Conservation (phyloP, 2,888 invertebrate species). For the Leucophora obtusa region DNA sequence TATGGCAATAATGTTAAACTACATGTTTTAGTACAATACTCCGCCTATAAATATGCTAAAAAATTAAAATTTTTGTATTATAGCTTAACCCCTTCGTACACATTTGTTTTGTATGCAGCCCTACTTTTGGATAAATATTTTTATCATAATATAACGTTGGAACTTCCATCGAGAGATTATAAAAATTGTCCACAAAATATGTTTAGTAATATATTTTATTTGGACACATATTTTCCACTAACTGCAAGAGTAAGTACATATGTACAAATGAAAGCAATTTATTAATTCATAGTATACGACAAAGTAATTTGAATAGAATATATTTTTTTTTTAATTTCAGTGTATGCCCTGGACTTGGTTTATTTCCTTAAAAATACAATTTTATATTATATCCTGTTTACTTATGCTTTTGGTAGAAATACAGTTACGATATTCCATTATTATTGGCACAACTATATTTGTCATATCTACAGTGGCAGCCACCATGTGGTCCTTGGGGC, state of each 20-base stretch:
- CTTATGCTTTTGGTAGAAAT: constrained; percentile 82
- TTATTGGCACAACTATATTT: constrained; percentile 76
- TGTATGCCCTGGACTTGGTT: constrained; percentile 92
- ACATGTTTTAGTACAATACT: neutral
- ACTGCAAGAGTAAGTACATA: constrained; percentile 80
- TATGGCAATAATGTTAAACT: neutral
- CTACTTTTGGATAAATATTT: constrained; percentile 80
- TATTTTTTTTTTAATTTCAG: constrained; percentile 76
- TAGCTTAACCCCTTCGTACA: constrained; percentile 83
- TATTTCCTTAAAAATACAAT: constrained; percentile 86
- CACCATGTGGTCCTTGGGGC: constrained; percentile 71
- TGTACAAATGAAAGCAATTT: no score
- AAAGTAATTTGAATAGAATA: no score
- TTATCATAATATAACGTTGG: constrained; percentile 78
- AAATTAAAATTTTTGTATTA: constrained; percentile 25
- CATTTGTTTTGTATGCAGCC: constrained; percentile 80
- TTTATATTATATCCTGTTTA: constrained; percentile 85
- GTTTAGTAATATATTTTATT: constrained; percentile 83
- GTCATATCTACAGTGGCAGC: constrained; percentile 80
- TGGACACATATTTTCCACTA: constrained; percentile 82
- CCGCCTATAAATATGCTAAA: constrained; percentile 15
- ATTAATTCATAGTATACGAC: no score
- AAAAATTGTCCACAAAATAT: constrained; percentile 81
- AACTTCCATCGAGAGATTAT: constrained; percentile 81
- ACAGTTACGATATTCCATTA: constrained; percentile 72